These are phyloP conservation scores for Hemistola chrysoprasaria DNA, from an alignment of 2,888 invertebrate species.

Conservation along the genomic window DNA sequence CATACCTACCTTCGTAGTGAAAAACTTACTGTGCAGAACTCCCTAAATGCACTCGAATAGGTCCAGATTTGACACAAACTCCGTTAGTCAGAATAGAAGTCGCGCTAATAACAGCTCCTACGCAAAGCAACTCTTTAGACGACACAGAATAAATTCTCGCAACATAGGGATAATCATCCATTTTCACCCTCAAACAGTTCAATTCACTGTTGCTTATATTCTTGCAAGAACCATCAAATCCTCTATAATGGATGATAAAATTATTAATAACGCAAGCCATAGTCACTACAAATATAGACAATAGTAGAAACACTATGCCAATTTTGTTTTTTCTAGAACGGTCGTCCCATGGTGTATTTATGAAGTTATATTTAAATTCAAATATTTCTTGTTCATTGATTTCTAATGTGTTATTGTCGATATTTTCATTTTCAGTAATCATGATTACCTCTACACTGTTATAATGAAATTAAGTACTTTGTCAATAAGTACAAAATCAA, in stretches of 20 bases:
- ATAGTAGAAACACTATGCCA: slow-evolving; percentile 49
- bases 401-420: slow-evolving; percentile 46
- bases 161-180: slow-evolving; percentile 52
- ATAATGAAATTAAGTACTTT: no score
- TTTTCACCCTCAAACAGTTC: slow-evolving; percentile 54
- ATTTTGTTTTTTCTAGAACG: slow-evolving; percentile 58
- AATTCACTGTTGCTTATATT: slow-evolving; percentile 34
- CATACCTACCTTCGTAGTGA: no score
- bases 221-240: slow-evolving; percentile 26
- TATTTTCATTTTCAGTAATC: slow-evolving; percentile 29
- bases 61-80: slow-evolving; percentile 57
- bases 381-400: slow-evolving; percentile 40
- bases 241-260: slow-evolving; percentile 54
- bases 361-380: slow-evolving; percentile 57
- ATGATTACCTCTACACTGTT: no score
- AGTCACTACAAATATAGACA: slow-evolving; percentile 51
- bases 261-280: slow-evolving; percentile 51
- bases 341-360: slow-evolving; percentile 66
- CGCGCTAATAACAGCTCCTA: slow-evolving; percentile 59
- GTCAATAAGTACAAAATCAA: slow-evolving; percentile 9
- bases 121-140: slow-evolving; percentile 56
- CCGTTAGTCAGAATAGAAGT: slow-evolving; percentile 56
- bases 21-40: slow-evolving; percentile 49
- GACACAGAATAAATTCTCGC: slow-evolving; percentile 60
- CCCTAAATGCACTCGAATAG: slow-evolving; percentile 56